Percentiles rank a stretch among this genome's conserved stretches.
Conservation (phyloP, 2,888 invertebrate species). For the Megaustenia siamemsis region DNA sequence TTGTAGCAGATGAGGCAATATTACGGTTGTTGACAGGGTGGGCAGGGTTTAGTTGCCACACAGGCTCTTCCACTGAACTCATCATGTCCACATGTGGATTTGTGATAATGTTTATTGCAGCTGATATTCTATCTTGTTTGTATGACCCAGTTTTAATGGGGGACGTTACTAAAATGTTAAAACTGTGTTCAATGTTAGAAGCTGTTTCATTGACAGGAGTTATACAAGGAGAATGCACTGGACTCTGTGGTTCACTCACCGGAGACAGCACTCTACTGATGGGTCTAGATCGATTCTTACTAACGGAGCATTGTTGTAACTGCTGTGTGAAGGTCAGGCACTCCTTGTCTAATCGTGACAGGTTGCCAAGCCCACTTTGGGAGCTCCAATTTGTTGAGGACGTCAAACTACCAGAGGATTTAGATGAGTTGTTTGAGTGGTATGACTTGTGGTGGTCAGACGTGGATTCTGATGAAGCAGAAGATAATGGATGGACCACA, state of each 20-base stretch:
- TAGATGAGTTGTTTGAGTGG: conserved; percentile 82
- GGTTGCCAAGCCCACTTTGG: conserved; percentile 53
- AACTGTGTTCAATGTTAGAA: conserved; percentile 40
- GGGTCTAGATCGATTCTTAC: conserved; percentile 85
- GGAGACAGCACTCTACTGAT: conserved; percentile 83
- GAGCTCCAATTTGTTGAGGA: conserved; percentile 81
- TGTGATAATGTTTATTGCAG: conserved; percentile 74
- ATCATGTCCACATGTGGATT: conserved; percentile 75
- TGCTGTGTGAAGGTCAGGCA: conserved; percentile 93
- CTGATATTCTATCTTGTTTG: conserved; percentile 69
- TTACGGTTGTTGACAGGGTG: conserved; percentile 55
- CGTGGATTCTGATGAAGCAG: conserved; percentile 80
- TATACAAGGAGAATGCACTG: conserved; percentile 90
- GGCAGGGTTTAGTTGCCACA: conserved; percentile 75
- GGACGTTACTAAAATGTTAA: conserved; percentile 61
- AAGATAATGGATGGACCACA: conserved; percentile 19
- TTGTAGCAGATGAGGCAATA: conserved; percentile 60
- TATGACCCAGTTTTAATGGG: conserved; percentile 65
- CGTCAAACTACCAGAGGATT: conserved; percentile 87
- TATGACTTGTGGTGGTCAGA: conserved; percentile 80
- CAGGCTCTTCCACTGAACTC: conserved; percentile 71
- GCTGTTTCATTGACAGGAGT: conserved; percentile 83
- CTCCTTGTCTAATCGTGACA: conserved; percentile 63
- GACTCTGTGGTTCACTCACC: conserved; percentile 86
- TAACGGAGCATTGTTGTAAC: conserved; percentile 88